Percentiles rank a stretch among this genome's conserved stretches.
Evolutionary conservation across 1,140 invertebrate genomes (phyloP).

Genomic region (Drosophila seguyi): DNA sequence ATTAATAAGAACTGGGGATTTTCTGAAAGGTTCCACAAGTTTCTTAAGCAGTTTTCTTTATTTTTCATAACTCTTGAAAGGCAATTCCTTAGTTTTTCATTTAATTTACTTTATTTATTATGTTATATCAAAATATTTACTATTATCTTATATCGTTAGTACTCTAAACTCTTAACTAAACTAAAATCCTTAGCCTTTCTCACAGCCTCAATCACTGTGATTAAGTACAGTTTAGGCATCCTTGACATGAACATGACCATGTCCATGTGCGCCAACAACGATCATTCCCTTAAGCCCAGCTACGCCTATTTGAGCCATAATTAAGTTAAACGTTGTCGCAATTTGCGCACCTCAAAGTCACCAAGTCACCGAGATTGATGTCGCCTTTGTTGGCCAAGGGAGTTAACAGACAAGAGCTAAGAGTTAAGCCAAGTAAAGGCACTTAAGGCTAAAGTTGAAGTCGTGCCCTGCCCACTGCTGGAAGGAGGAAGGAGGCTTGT

Average conservation of each 20-base stretch:
- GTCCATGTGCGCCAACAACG: no score
- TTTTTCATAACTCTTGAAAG: background rate
- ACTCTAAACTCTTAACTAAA: background rate
- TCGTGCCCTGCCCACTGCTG: slow-evolving; percentile 45
- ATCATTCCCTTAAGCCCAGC: slow-evolving; percentile 44
- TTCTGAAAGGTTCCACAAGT: background rate
- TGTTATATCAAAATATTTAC: background rate
- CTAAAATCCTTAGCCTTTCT: slow-evolving; percentile 12
- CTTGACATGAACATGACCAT: slow-evolving; percentile 69
- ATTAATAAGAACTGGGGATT: background rate
- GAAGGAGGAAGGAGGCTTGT: slow-evolving; percentile 45
- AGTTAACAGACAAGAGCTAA: slow-evolving; percentile 5
- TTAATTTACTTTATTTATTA: background rate
- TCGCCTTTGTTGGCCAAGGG: slow-evolving; percentile 65
- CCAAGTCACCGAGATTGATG: slow-evolving; percentile 70
- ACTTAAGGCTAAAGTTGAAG: slow-evolving; percentile 55
- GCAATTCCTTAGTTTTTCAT: background rate
- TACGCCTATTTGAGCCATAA: slow-evolving; percentile 81
- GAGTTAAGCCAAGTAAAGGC: slow-evolving; percentile 21
- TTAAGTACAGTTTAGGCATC: slow-evolving; percentile 49
- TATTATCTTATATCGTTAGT: background rate
- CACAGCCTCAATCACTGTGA: slow-evolving; percentile 44
- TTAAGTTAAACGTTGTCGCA: slow-evolving; percentile 84
- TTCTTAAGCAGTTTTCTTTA: background rate
- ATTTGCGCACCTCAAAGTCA: slow-evolving; percentile 66